These are phyloP conservation scores for Pyrrhosoma nymphula DNA, from an alignment of 2,888 invertebrate genomes.

Conservation along the genomic window DNA sequence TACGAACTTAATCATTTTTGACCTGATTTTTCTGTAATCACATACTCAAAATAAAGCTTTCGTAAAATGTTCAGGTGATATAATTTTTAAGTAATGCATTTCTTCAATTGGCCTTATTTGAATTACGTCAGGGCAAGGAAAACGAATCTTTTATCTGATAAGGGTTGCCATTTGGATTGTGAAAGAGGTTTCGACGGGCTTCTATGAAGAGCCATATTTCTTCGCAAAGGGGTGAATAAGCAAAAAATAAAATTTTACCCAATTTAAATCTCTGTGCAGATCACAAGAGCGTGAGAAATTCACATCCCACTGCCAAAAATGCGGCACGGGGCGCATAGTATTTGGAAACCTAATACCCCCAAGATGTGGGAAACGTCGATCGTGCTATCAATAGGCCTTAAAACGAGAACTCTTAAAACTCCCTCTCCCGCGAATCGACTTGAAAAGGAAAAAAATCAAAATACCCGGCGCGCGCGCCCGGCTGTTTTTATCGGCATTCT, in stretches of 20 bases:
- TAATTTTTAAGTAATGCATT: too few relatives aligned
- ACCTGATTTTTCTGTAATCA: too few relatives aligned
- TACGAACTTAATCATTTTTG: too few relatives aligned
- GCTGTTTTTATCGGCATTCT: constrained; percentile 58
- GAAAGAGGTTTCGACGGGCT: too few relatives aligned
- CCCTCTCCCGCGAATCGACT: constrained; percentile 9
- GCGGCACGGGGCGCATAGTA: not conserved
- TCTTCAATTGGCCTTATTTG: too few relatives aligned
- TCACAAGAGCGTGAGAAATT: constrained; percentile 29
- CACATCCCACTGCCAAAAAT: not conserved
- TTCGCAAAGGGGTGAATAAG: too few relatives aligned
- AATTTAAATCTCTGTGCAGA: not conserved
- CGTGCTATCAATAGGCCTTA: not conserved
- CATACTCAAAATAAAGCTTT: too few relatives aligned
- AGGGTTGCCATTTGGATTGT: too few relatives aligned
- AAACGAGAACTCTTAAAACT: constrained; percentile 23
- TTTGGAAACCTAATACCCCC: not conserved
- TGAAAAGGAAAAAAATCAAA: constrained; percentile 57
- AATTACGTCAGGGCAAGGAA: too few relatives aligned
- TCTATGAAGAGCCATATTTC: too few relatives aligned
- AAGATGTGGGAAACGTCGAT: not conserved
- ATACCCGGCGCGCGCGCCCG: not conserved
- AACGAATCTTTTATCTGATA: too few relatives aligned
- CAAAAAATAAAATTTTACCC: not conserved
- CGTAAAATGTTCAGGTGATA: too few relatives aligned